A percentile compares a stretch with the other conserved stretches of the same genome.
Conservation (phyloP, 2,797 vertebrate species). For the Sebastes hopkinsi region DNA sequence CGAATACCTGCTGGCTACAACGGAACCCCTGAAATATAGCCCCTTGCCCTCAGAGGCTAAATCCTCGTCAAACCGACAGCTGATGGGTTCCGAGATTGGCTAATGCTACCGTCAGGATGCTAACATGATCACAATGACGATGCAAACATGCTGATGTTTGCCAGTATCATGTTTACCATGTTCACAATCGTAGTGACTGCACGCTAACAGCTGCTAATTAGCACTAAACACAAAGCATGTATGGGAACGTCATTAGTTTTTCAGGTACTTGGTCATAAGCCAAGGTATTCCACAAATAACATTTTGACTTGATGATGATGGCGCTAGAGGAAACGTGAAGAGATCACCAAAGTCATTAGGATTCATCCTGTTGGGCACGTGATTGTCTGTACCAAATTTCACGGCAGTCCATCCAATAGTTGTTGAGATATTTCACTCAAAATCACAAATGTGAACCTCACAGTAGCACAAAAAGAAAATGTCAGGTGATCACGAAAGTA, state of each 20-base stretch:
- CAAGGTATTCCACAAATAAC: background rate
- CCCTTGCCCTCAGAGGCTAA: no score
- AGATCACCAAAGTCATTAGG: background rate
- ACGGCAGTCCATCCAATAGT: background rate
- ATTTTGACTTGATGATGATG: background rate
- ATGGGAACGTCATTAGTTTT: background rate
- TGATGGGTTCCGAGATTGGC: no score
- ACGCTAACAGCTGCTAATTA: background rate
- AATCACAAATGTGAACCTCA: background rate
- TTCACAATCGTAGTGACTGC: background rate
- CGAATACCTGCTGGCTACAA: no score
- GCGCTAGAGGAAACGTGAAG: background rate
- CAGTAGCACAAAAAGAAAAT: background rate
- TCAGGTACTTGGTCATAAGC: background rate
- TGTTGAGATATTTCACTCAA: background rate
- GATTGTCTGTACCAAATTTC: background rate
- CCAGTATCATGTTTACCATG: background rate
- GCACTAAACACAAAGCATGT: background rate
- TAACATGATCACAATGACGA: background rate
- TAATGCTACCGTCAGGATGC: background rate
- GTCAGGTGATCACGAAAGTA: background rate
- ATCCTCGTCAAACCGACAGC: no score
- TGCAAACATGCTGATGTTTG: background rate
- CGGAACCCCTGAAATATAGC: no score
- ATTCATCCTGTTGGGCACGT: background rate